phyloP scores from a whole-genome alignment of 2,113 vertebrate genomes.

The Corvus cornix region DNA sequence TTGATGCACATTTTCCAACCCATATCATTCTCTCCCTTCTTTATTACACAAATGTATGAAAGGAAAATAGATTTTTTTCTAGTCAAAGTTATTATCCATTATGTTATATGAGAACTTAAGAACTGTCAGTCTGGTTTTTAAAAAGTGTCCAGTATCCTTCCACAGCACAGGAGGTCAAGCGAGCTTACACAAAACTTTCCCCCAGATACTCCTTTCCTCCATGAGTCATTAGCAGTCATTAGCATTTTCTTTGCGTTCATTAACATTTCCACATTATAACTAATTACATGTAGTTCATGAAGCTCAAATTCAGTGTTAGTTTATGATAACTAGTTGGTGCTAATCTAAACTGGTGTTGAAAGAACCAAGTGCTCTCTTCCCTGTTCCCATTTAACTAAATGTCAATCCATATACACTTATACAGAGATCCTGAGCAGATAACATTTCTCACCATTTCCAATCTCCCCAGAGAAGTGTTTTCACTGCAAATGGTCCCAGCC shows the following conservation, averaged over 20 bases:
- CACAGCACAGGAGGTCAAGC: background rate
- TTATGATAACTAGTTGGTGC: background rate
- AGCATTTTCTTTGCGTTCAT: background rate
- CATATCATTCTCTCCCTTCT: background rate
- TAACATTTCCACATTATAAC: background rate
- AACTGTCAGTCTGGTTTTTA: background rate
- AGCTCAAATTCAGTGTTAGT: background rate
- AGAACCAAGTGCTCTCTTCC: background rate
- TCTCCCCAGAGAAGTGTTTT: background rate
- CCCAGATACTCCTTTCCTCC: background rate
- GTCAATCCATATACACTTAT: background rate
- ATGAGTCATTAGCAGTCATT: background rate
- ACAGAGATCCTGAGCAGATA: background rate
- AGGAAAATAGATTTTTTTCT: background rate
- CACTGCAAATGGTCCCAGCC: background rate
- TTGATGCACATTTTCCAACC: background rate
- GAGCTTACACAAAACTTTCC: background rate
- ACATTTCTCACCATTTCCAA: background rate
- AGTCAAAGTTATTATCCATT: background rate
- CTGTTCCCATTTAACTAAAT: background rate
- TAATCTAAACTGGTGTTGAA: background rate
- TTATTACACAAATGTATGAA: background rate
- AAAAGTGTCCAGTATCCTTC: background rate
- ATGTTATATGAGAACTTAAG: background rate
- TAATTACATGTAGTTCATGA: background rate